phyloP scores from a whole-genome alignment of 1,140 invertebrate species.

The Leguminivora glycinivorella region DNA sequence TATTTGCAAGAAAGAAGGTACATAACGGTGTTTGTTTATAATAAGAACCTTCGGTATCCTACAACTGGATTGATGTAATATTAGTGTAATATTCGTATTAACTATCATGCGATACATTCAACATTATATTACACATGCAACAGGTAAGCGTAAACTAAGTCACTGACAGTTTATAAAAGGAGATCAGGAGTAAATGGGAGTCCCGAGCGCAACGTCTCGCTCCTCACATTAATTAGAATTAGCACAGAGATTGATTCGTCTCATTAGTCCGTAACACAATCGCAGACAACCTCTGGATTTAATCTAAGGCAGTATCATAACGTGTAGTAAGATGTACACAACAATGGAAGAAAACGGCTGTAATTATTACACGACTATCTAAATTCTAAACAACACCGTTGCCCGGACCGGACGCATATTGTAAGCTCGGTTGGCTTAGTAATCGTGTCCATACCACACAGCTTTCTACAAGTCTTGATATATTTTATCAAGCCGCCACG shows the following conservation, averaged over 20 bases:
- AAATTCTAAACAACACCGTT: conserved; percentile 5
- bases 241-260: conserved; percentile 5
- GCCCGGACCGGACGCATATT: conserved; percentile 12
- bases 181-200: conserved; percentile 16
- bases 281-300: conserved; percentile 9
- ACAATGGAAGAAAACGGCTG: conserved; percentile 12
- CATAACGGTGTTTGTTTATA: conserved; percentile 13
- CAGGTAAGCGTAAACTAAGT: conserved; percentile 19
- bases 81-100: conserved; percentile 11
- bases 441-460: conserved; percentile 8
- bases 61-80: conserved; percentile 18
- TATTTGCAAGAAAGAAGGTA: conserved; percentile 21
- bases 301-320: conserved; percentile 24
- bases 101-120: conserved; percentile 27
- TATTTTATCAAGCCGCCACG: neutral
- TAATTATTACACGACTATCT: conserved; percentile 9
- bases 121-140: conserved; percentile 18
- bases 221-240: neutral
- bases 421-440: conserved; percentile 19
- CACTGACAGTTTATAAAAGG: conserved; percentile 17
- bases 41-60: conserved; percentile 21
- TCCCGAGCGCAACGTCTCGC: neutral
- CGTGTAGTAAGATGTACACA: conserved; percentile 10
- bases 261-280: conserved; percentile 1
- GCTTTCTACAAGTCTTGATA: conserved; percentile 7